These are phyloP conservation scores for Plutella xylostella DNA, from an alignment of 2,888 invertebrate species.

Conservation along the genomic window DNA sequence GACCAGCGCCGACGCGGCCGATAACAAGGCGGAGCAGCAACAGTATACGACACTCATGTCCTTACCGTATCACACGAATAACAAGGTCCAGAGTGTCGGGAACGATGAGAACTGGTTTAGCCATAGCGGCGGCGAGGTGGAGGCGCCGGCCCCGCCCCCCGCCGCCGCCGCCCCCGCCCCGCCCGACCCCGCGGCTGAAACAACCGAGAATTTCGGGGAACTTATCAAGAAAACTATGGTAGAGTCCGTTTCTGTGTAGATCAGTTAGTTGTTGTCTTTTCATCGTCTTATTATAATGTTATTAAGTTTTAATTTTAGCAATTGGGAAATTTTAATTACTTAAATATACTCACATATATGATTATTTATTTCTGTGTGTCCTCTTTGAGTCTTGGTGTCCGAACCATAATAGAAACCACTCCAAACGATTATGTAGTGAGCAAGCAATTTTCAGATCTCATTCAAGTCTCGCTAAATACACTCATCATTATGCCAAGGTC, in stretches of 20 bases:
- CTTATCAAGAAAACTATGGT: constrained; percentile 94
- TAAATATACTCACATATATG: constrained; percentile 7
- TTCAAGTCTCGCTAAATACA: no score
- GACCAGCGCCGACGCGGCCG: constrained; percentile 47
- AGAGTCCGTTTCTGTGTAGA: constrained; percentile 87
- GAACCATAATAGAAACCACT: no score
- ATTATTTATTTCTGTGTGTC: background rate
- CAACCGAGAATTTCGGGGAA: constrained; percentile 86
- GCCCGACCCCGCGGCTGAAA: constrained; percentile 34
- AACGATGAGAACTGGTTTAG: constrained; percentile 65
- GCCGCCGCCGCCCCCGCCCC: constrained; percentile 15
- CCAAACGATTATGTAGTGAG: no score
- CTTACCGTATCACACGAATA: constrained; percentile 71
- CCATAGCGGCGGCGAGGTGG: constrained; percentile 49
- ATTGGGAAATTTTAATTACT: constrained; percentile 31
- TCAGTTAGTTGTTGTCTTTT: constrained; percentile 54
- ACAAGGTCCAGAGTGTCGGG: constrained; percentile 75
- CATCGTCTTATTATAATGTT: constrained; percentile 53
- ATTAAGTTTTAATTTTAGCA: constrained; percentile 56
- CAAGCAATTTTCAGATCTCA: no score
- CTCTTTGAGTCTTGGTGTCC: background rate
- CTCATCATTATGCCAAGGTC: no score
- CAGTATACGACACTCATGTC: constrained; percentile 77
- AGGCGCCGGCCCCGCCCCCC: constrained; percentile 25
- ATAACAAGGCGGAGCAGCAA: constrained; percentile 62